Conservation (phyloP, 2,888 invertebrate genomes). For the Xanthorhoe designata region DNA sequence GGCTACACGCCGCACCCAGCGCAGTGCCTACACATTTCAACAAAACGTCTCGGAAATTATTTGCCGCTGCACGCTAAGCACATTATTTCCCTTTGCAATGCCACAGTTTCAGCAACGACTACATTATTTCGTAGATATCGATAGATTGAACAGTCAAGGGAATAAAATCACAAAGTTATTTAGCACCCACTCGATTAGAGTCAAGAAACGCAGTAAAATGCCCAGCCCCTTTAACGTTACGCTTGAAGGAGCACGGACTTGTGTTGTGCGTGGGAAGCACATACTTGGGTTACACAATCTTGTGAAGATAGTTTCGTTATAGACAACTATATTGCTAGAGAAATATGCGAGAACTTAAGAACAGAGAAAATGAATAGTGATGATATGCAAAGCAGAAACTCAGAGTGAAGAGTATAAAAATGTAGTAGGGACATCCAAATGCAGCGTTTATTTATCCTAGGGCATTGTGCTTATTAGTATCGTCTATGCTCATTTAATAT, state of each 20-base stretch:
- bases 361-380: constrained; percentile 37
- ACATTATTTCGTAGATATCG: constrained; percentile 37
- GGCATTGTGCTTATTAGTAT: constrained; percentile 3
- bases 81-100: constrained; percentile 25
- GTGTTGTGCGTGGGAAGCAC: constrained; percentile 82
- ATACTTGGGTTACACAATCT: constrained; percentile 82
- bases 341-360: constrained; percentile 40
- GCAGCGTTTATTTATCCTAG: constrained; percentile 15
- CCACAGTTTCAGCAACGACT: constrained; percentile 27
- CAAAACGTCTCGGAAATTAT: constrained; percentile 37
- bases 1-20: constrained; percentile 55
- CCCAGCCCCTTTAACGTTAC: constrained; percentile 79
- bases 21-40: constrained; percentile 51
- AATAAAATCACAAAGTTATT: constrained; percentile 56
- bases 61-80: constrained; percentile 19
- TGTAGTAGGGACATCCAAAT: constrained; percentile 23
- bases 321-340: constrained; percentile 52
- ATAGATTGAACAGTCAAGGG: constrained; percentile 44
- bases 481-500: background rate
- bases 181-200: constrained; percentile 65
- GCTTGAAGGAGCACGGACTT: constrained; percentile 68
- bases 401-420: constrained; percentile 14
- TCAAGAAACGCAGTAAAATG: constrained; percentile 73
- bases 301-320: constrained; percentile 70
- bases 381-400: constrained; percentile 28